Evolutionary conservation across 64 coral and sea anemone species (phyloP).

Genomic region (Stichodactyla helianthus): DNA sequence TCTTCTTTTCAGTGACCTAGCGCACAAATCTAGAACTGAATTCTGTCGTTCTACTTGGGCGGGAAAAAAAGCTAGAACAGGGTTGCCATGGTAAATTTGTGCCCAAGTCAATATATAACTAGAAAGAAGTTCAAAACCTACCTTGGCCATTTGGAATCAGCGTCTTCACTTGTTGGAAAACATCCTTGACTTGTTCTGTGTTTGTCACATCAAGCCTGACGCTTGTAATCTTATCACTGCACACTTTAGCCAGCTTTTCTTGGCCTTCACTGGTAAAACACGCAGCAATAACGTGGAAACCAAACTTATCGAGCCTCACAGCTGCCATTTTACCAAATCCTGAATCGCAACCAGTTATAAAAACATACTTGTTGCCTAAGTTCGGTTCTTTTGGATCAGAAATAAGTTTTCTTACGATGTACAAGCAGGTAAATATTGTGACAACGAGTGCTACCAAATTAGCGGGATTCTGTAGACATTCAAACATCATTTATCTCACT

Average conservation of each 20-base stretch:
- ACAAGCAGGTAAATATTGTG: neutral
- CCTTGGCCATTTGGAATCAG: constrained; percentile 21
- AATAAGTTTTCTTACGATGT: constrained; percentile 3
- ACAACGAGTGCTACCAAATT: neutral
- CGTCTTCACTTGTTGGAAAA: constrained; percentile 2
- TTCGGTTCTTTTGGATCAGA: neutral
- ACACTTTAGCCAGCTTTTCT: neutral
- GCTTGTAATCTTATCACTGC: constrained; percentile 20
- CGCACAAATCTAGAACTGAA: too few species aligned
- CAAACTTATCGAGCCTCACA: constrained; percentile 31
- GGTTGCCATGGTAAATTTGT: neutral
- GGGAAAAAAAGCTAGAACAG: too few species aligned
- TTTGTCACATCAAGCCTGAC: constrained; percentile 54
- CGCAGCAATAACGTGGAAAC: constrained; percentile 54
- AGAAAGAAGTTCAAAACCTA: neutral
- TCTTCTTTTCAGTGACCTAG: too few species aligned
- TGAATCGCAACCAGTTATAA: constrained; percentile 50
- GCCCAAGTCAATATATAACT: neutral
- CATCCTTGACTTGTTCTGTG: constrained; percentile 22
- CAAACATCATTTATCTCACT: neutral
- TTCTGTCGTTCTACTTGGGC: too few species aligned
- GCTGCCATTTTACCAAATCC: constrained; percentile 52
- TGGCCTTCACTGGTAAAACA: constrained; percentile 48
- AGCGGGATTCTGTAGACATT: neutral
- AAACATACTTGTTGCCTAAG: constrained; percentile 34